Evolutionary conservation across 2,113 vertebrate genomes (phyloP).

Genomic region (Sinocyclocheilus anshuiensis): DNA sequence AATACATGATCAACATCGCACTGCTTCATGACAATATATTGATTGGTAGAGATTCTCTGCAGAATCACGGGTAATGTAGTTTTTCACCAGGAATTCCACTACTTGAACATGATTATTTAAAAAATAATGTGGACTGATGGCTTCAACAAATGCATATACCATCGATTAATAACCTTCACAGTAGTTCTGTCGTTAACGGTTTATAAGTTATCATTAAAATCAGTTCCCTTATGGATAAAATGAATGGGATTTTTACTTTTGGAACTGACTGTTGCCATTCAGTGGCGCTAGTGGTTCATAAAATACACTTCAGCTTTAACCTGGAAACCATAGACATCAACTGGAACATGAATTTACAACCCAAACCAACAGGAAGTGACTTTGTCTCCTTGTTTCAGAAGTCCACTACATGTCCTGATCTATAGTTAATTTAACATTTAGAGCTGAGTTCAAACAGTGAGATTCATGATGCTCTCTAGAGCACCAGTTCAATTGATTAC

Average conservation of each 20-base stretch:
- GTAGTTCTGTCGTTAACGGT: neutral
- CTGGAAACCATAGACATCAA: neutral
- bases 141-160: too few species aligned
- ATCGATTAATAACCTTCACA: neutral
- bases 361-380: neutral
- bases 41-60: neutral
- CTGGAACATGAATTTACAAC: neutral
- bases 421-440: neutral
- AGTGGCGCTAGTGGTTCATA: neutral
- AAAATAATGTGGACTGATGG: neutral
- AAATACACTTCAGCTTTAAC: neutral
- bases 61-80: neutral
- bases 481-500: conserved; percentile 28
- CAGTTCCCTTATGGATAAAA: too few species aligned
- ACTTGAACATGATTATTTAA: neutral
- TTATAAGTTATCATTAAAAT: neutral
- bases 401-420: neutral
- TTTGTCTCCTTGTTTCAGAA: neutral
- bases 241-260: too few species aligned
- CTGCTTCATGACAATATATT: neutral
- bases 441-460: neutral
- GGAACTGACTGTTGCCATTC: neutral
- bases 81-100: neutral
- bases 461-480: conserved; percentile 28
- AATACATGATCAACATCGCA: too few species aligned